Conservation (phyloP, 2,113 vertebrate species). For the Holacanthus passer region DNA sequence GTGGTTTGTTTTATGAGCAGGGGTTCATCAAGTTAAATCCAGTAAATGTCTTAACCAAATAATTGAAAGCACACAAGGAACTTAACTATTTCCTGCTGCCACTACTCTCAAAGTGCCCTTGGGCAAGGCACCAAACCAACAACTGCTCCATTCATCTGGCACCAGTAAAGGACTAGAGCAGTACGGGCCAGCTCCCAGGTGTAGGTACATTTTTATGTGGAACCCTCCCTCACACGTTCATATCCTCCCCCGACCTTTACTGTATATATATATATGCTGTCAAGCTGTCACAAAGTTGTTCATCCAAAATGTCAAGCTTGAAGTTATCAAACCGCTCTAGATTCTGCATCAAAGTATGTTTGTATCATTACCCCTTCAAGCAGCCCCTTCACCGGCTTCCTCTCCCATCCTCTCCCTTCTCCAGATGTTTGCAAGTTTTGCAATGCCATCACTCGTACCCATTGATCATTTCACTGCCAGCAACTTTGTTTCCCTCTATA, state of each 20-base stretch:
- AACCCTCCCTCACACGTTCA: constrained; percentile 22
- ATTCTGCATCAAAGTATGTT: constrained; percentile 64
- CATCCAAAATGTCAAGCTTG: constrained; percentile 70
- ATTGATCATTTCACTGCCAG: constrained; percentile 44
- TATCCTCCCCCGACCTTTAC: constrained; percentile 53
- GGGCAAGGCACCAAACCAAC: constrained; percentile 40
- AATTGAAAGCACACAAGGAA: constrained; percentile 50
- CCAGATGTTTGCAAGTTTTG: constrained; percentile 44
- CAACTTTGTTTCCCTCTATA: constrained; percentile 22
- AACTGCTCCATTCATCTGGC: constrained; percentile 43
- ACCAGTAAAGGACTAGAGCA: constrained; percentile 25
- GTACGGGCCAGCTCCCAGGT: constrained; percentile 34
- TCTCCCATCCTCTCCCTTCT: constrained; percentile 27
- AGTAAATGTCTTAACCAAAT: constrained; percentile 48
- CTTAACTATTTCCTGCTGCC: constrained; percentile 39
- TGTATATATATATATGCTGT: constrained; percentile 54
- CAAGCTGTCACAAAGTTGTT: constrained; percentile 66
- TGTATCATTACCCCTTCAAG: constrained; percentile 44
- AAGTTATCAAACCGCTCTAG: constrained; percentile 60
- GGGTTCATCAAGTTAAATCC: constrained; percentile 51
- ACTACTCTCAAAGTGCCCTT: constrained; percentile 18
- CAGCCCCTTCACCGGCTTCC: constrained; percentile 28
- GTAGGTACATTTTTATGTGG: constrained; percentile 41
- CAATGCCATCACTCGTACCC: constrained; percentile 33
- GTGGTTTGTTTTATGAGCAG: constrained; percentile 41